A percentile compares a stretch with the other conserved stretches of the same genome.
These are phyloP conservation scores for Crotalus tigris DNA, from an alignment of 2,113 vertebrate genomes.

Conservation along the genomic window DNA sequence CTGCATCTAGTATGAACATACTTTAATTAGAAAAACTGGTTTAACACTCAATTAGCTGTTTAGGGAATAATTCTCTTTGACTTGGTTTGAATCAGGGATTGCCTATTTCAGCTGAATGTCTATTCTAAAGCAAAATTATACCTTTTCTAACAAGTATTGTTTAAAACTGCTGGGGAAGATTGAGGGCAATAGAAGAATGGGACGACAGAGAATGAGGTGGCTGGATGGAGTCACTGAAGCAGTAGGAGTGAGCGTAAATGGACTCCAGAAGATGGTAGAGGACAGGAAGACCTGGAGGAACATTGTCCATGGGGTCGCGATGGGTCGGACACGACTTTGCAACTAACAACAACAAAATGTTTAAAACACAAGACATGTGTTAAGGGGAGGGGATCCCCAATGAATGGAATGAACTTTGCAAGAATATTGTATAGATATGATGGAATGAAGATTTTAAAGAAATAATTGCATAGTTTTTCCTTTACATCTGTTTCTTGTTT, in stretches of 20 bases:
- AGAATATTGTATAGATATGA: neutral
- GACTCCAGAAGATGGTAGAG: too few relatives aligned
- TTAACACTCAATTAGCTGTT: neutral
- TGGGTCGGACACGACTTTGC: too few relatives aligned
- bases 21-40: neutral
- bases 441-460: neutral
- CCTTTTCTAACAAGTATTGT: neutral
- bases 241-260: too few relatives aligned
- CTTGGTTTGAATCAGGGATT: neutral
- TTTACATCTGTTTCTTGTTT: neutral
- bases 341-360: neutral
- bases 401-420: neutral
- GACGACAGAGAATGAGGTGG: too few relatives aligned
- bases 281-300: too few relatives aligned
- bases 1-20: neutral
- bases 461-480: neutral
- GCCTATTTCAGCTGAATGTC: neutral
- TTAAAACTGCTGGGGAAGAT: neutral
- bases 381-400: neutral
- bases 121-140: neutral
- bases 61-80: neutral
- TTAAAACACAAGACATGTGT: neutral
- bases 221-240: too few relatives aligned
- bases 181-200: too few relatives aligned
- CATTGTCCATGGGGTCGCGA: too few relatives aligned